Conservation (phyloP, 35 echinoderm and acorn worm species). For the Heliocidaris erythrogramma region DNA sequence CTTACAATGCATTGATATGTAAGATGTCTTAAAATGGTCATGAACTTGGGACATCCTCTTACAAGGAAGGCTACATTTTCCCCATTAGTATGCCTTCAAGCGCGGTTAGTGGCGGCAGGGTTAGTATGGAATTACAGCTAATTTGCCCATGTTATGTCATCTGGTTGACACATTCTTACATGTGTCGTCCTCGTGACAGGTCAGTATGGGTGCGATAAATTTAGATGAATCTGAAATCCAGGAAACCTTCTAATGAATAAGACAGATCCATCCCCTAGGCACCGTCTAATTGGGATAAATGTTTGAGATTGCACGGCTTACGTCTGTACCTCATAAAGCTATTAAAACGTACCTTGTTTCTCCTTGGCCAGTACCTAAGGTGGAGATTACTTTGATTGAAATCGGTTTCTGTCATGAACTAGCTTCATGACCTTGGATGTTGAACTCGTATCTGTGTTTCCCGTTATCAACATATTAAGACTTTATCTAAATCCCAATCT, state of each 20-base stretch:
- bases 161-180: slow-evolving; percentile 1
- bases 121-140: background rate
- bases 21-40: background rate
- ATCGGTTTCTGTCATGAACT: background rate
- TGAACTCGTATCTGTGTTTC: background rate
- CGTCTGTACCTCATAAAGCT: slow-evolving; percentile 2
- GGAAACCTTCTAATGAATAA: slow-evolving; percentile 11
- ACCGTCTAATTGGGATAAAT: slow-evolving; percentile 27
- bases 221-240: slow-evolving; percentile 30
- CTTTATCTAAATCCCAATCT: background rate
- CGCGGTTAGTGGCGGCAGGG: background rate
- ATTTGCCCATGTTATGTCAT: background rate
- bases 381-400: background rate
- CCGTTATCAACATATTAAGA: background rate
- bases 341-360: slow-evolving; percentile 4
- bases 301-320: slow-evolving; percentile 9
- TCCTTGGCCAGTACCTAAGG: background rate
- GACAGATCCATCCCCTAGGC: slow-evolving; percentile 22
- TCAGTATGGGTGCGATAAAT: background rate
- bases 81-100: background rate
- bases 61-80: background rate
- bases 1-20: too few relatives aligned
- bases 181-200: background rate
- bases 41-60: background rate
- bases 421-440: background rate